Conservation (phyloP, 2,797 vertebrate species). For the Coilia nasus region DNA sequence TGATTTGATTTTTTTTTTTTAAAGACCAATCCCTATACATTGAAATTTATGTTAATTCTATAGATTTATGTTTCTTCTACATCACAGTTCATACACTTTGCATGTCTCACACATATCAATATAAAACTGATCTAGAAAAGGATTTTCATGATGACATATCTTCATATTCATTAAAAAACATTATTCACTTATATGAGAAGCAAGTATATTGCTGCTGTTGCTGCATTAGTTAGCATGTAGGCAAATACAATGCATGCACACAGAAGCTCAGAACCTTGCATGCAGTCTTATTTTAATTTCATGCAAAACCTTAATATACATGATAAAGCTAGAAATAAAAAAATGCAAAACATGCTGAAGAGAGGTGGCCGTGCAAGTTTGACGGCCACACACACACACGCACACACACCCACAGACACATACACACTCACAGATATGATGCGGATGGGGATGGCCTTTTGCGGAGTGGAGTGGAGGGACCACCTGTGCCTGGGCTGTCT, state of each 20-base stretch:
- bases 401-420: neutral
- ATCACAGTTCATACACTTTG: neutral
- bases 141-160: neutral
- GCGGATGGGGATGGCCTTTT: conserved; percentile 61
- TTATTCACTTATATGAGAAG: neutral
- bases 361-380: neutral
- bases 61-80: neutral
- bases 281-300: neutral
- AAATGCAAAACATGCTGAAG: neutral
- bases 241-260: neutral
- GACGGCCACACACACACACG: neutral
- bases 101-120: neutral
- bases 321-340: neutral
- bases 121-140: neutral
- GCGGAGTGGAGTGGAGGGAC: conserved; percentile 65
- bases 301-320: neutral
- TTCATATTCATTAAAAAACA: neutral
- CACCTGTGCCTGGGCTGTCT: conserved; percentile 79
- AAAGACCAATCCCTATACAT: neutral
- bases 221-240: neutral
- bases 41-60: neutral
- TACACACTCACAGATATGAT: neutral
- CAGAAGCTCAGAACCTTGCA: neutral
- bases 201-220: neutral
- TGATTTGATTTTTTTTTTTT: neutral